A percentile compares a stretch with the other conserved stretches of the same genome.
Evolutionary conservation across 2,113 vertebrate genomes (phyloP).

Genomic region (Charadrius vociferus): DNA sequence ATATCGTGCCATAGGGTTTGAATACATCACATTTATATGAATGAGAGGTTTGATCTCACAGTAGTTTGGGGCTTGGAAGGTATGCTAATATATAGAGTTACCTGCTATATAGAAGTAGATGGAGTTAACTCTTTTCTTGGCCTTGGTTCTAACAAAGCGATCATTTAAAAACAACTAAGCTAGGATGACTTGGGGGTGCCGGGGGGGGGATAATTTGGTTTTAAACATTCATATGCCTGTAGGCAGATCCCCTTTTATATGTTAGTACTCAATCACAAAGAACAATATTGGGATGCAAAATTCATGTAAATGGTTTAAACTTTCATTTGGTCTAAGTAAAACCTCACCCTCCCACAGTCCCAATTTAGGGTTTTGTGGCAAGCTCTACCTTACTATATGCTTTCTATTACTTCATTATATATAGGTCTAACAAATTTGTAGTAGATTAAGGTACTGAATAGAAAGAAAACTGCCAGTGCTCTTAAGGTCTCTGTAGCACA

Average conservation of each 20-base stretch:
- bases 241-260: background rate
- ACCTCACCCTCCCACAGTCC: background rate
- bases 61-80: background rate
- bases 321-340: background rate
- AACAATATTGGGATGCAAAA: background rate
- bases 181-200: background rate
- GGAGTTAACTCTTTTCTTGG: background rate
- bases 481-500: background rate
- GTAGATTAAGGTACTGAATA: background rate
- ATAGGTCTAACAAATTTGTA: background rate
- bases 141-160: background rate
- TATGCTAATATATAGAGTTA: background rate
- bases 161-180: background rate
- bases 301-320: background rate
- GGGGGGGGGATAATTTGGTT: background rate
- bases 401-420: background rate
- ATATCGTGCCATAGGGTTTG: accelerated
- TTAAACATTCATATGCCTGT: background rate
- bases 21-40: background rate
- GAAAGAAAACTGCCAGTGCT: background rate
- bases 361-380: background rate
- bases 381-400: background rate
- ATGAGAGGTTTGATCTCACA: background rate
- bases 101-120: background rate
- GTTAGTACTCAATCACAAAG: background rate